Evolutionary conservation across 2,113 vertebrate species (phyloP).

Genomic region (Oncorhynchus kisutch): DNA sequence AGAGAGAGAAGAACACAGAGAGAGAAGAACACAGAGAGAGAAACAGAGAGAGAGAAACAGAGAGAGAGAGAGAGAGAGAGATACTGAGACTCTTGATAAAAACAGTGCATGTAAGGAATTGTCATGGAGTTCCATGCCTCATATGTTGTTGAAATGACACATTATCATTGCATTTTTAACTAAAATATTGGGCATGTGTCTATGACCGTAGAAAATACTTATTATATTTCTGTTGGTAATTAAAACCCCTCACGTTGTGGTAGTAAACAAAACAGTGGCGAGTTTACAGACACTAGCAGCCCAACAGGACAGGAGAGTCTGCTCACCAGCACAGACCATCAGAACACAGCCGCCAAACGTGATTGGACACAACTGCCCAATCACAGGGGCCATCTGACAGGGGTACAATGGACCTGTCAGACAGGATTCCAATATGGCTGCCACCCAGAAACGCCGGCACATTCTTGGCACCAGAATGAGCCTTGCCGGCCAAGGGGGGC

Average conservation of each 20-base stretch:
- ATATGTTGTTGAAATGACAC: no score
- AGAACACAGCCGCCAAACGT: conserved; percentile 68
- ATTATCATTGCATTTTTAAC: no score
- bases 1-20: no score
- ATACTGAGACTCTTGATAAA: neutral
- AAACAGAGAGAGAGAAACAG: no score
- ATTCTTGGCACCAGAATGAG: conserved; percentile 76
- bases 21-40: no score
- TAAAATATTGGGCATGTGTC: no score
- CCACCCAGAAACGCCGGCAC: conserved; percentile 77
- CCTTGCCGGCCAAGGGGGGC: conserved; percentile 70
- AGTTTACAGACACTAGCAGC: conserved; percentile 29
- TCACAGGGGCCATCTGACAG: conserved; percentile 77
- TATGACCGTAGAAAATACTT: no score
- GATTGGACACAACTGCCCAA: conserved; percentile 75
- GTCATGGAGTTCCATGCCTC: no score
- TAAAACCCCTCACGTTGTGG: conserved; percentile 25
- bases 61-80: neutral
- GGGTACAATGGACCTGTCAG: conserved; percentile 80
- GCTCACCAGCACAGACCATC: conserved; percentile 69
- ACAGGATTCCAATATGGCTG: conserved; percentile 80
- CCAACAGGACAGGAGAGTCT: conserved; percentile 48
- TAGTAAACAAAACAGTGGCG: conserved; percentile 16
- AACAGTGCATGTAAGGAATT: no score
- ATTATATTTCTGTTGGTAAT: neutral